These are phyloP conservation scores for Agonum fuliginosum DNA, from an alignment of 2,888 invertebrate genomes.

Conservation along the genomic window DNA sequence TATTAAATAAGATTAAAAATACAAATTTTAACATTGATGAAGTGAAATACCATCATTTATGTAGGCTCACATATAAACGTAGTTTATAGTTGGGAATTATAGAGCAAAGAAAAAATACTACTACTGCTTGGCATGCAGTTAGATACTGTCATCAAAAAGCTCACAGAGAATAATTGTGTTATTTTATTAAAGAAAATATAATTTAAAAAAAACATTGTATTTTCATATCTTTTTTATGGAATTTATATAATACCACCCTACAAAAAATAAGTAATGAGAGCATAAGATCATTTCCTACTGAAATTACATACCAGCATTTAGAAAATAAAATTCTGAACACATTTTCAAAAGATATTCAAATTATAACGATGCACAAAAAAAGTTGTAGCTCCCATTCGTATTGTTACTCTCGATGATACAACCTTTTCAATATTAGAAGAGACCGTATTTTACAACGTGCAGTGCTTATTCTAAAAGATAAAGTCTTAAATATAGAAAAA, in stretches of 20 bases:
- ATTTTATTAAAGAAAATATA: too few species aligned
- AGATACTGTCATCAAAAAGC: too few species aligned
- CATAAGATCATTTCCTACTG: not conserved
- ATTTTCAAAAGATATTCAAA: not conserved
- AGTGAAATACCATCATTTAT: not conserved
- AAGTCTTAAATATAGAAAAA: not conserved
- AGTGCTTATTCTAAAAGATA: not conserved
- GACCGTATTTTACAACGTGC: not conserved
- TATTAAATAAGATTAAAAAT: not conserved
- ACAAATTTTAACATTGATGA: not conserved
- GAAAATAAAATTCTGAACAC: not conserved
- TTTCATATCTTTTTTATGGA: too few species aligned
- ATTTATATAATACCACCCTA: too few species aligned
- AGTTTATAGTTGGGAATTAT: too few species aligned
- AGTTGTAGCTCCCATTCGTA: not conserved
- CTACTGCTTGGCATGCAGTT: too few species aligned
- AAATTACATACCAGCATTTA: too few species aligned
- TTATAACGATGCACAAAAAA: not conserved
- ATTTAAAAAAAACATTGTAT: too few species aligned
- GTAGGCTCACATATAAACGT: too few species aligned
- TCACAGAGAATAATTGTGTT: too few species aligned
- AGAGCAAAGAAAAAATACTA: too few species aligned
- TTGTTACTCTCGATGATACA: not conserved
- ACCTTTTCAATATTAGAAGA: not conserved
- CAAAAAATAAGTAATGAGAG: not conserved